Conservation (phyloP, 2,888 invertebrate species). For the Drosophila flavopinicola region DNA sequence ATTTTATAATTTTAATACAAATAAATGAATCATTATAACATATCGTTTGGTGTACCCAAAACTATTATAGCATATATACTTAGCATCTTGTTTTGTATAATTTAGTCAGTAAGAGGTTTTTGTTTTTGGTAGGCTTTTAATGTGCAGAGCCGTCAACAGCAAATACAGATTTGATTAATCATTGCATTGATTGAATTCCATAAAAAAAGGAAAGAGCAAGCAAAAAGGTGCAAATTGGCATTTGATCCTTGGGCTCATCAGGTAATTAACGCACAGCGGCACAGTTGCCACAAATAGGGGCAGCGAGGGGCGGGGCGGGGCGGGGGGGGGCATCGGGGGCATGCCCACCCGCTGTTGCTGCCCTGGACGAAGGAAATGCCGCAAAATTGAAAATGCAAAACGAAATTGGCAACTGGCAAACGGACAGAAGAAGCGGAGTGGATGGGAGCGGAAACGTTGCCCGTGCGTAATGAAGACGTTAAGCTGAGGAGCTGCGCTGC, state of each 20-base stretch:
- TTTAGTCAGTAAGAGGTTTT: too few species aligned
- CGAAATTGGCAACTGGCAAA: conserved; percentile 69
- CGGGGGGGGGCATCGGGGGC: neutral
- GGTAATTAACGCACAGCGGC: conserved; percentile 63
- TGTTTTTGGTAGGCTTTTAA: neutral
- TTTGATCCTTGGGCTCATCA: conserved; percentile 61
- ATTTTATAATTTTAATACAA: too few species aligned
- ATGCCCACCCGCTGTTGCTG: conserved; percentile 63
- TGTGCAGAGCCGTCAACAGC: neutral
- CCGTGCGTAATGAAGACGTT: conserved; percentile 79
- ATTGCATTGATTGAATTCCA: conserved; percentile 30
- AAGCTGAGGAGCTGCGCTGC: conserved; percentile 69
- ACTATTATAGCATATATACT: too few species aligned
- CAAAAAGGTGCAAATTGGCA: conserved; percentile 44
- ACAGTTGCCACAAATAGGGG: conserved; percentile 3
- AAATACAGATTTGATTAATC: conserved; percentile 8
- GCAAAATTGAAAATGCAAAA: conserved; percentile 79
- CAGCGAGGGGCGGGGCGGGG: neutral
- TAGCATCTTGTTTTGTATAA: too few species aligned
- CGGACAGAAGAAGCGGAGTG: conserved; percentile 21
- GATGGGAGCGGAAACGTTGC: conserved; percentile 55
- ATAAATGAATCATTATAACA: too few species aligned
- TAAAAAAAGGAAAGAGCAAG: neutral
- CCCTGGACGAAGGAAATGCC: conserved; percentile 67
- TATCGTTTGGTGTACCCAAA: too few species aligned